Base-by-base conservation (phyloP, 2,797 vertebrate species). In the Bradypodion pumilum region DNA sequence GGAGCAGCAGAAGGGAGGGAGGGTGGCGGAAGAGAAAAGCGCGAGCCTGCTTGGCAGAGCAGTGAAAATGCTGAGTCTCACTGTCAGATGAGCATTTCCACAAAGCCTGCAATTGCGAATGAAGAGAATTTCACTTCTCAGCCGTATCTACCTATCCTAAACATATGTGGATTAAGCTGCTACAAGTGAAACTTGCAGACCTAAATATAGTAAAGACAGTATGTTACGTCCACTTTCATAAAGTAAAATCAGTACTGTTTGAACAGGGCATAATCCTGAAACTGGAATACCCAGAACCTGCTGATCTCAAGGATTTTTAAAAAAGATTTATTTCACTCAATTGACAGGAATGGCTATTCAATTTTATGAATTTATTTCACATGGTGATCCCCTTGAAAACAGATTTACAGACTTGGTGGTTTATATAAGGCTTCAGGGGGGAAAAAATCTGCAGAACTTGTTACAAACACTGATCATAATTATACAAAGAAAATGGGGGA, bases 1-100 rank as follows among this genome's bases (percentile, higher is more conserved):
- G 84, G 91, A 93, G 90, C 91, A 92, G 93, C 89, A 93, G 92
- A 90, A 88, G 91, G 91, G 89, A 88, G 75, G 19, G 87, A 86
- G 85, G 88, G 86, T 85, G 86, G 85, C 82, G 86, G 94, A 91
- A 92, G 93, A 92, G 62, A 83, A 82, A 87, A 92, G 91, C 91
- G 92, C 89, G 89, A 92, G 91, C 88, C 35, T 85, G 79, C 84
- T 81, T 85, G 74, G 79, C 78, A 85, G 84, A 78, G 82, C 75
- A 81, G 37, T 83, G 65, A 86, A 86, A 86, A 88, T 81, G 85
- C 75, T 86, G 81, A 89, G 81, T 86, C 76, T 80, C 77, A 76
- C 82, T 89, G 89, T 89, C 87, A 85, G 82, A 68, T 66, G 56
- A 78, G 69, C 60, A 75, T 72, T 72, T 76, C 37, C 35, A 87